Evolutionary conservation across 2,888 invertebrate species (phyloP), one percentile per base, ranked within the genome.

Genomic region (Plagodis pulveraria): DNA sequence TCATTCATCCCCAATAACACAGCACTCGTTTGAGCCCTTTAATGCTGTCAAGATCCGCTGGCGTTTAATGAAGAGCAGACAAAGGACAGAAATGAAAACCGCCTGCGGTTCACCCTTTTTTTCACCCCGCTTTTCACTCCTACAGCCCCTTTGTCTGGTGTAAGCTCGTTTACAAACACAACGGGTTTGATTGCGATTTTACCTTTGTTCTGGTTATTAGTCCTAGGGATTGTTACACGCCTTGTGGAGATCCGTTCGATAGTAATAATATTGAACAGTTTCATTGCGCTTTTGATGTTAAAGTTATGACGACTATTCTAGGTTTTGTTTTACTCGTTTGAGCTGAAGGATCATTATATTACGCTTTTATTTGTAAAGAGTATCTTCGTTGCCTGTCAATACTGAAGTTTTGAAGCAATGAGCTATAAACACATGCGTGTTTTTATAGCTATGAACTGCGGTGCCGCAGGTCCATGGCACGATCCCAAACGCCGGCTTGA

Each of bases 131-230:
- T 44, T 35, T 34, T 44, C 49, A 9, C 42, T 42, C 50, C 47
- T 49, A 43, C 12, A 34, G 10, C 41, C 46, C 49, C 56, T 56
- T 52, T 50, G 50, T 54, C 50, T 53, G 58, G 52, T 65, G 64
- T 60, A 61, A 64, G 56, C 58, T 61, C 61, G 62, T 66, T 64
- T 61, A 61, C 61, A 64, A 64, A 62, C 54, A 56, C 63, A 55
- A 53, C 60, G 55, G 54, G 10, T 59, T 64, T 64, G 58, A 65
- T 64, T 68, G 67, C 53, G 45, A 56, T 56, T 57, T 58, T 59
- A 59, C 60, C 62, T 58, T 63, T 61, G 62, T 63, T 56, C 59
- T 64, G 57, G 47, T 58, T 62, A 59, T 65, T 58, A 62, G 55
- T 47, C 47, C 0, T 43, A 22, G 44, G 0, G 45, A 52, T 41